A percentile compares a stretch with the other conserved stretches of the same genome.
These are phyloP conservation scores for Theropithecus gelada DNA, from an alignment of 2,113 vertebrate species.

Conservation along the genomic window DNA sequence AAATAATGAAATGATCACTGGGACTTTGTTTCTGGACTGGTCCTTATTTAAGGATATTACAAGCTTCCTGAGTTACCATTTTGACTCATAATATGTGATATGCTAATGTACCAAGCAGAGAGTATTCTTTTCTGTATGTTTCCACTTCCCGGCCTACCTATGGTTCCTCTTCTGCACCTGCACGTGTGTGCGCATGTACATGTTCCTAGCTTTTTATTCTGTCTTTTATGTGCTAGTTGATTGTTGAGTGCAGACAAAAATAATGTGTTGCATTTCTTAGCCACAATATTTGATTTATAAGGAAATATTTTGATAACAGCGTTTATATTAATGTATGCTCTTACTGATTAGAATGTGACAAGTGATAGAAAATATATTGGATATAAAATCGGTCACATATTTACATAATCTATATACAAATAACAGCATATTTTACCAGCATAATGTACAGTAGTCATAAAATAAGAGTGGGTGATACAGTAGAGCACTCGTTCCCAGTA, in stretches of 20 bases:
- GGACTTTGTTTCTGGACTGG: constrained; percentile 47
- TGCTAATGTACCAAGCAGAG: constrained; percentile 3
- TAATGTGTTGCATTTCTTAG: background rate
- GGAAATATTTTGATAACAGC: constrained; percentile 27
- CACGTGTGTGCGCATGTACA: background rate
- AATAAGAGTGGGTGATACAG: background rate
- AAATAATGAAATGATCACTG: constrained; percentile 59
- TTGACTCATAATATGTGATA: background rate
- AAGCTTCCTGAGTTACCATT: background rate
- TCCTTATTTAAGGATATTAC: background rate
- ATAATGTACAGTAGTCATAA: constrained; percentile 14
- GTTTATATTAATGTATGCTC: background rate
- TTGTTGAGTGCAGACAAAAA: constrained; percentile 24
- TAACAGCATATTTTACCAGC: background rate
- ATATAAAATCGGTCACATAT: background rate
- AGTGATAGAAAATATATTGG: constrained; percentile 20
- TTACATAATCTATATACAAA: background rate
- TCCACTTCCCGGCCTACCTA: background rate
- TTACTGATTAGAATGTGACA: constrained; percentile 14
- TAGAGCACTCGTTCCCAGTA: background rate
- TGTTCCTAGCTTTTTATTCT: constrained; percentile 28
- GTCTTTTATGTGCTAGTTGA: background rate
- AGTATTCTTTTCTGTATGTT: background rate
- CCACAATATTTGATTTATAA: constrained; percentile 30
- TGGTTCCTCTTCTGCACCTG: background rate